Conservation (phyloP, 2,888 invertebrate species). For the Lasioglossum malachurum region DNA sequence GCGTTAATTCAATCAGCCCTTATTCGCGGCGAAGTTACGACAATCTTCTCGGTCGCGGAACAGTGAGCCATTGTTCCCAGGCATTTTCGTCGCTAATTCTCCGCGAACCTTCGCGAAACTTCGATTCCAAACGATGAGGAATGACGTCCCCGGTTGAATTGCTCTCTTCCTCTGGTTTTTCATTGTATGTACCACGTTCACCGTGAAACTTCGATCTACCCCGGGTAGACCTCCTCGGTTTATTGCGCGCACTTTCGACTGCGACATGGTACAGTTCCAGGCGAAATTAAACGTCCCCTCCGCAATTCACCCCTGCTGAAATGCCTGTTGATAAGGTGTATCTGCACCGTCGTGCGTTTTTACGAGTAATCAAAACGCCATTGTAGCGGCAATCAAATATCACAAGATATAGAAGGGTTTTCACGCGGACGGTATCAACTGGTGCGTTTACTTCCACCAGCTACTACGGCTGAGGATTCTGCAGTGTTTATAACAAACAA, state of each 20-base stretch:
- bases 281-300: not conserved
- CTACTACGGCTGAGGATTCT: not conserved
- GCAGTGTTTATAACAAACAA: not conserved
- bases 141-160: not conserved
- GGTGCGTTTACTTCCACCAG: not conserved
- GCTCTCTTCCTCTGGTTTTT: not conserved
- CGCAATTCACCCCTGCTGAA: not conserved
- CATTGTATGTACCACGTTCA: not conserved
- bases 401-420: not conserved
- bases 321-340: not conserved
- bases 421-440: not conserved
- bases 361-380: not conserved
- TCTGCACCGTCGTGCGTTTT: not conserved
- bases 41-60: conserved; percentile 8
- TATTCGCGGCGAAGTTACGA: conserved; percentile 22
- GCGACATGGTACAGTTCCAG: not conserved
- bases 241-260: not conserved
- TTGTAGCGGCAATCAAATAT: not conserved
- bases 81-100: conserved; percentile 12
- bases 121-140: conserved; percentile 7
- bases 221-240: not conserved
- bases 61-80: conserved; percentile 9
- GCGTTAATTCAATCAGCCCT: conserved; percentile 53
- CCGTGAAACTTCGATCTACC: not conserved
- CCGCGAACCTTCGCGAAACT: conserved; percentile 1